phyloP scores from a whole-genome alignment of 2,797 vertebrate species.

The Neopelma chrysocephalum region DNA sequence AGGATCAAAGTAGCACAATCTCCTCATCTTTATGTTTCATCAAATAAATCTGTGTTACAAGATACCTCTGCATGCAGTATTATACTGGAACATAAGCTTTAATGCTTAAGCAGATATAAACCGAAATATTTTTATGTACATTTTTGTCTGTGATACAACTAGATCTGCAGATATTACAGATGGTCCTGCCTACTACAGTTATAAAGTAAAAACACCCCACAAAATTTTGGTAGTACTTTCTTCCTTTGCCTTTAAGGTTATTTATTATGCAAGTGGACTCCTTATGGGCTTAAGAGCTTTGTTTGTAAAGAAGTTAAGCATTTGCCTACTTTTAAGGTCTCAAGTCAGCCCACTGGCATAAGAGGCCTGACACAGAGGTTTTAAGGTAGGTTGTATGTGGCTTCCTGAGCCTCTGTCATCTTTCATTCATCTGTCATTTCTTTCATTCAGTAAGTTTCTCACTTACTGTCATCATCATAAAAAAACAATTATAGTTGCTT shows the following conservation, averaged over 20 bases:
- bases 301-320: not conserved
- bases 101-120: not conserved
- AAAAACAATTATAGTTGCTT: not conserved
- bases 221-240: not conserved
- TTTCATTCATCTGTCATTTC: not conserved
- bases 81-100: not conserved
- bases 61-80: not conserved
- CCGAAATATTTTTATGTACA: not conserved
- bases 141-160: not conserved
- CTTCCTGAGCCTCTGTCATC: not conserved
- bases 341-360: not conserved
- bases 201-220: not conserved
- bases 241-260: not conserved
- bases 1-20: not conserved
- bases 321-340: not conserved
- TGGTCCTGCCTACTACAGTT: not conserved
- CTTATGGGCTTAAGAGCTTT: not conserved
- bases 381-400: not conserved
- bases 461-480: not conserved
- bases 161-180: not conserved
- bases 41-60: not conserved
- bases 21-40: not conserved
- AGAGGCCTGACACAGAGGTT: not conserved
- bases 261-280: not conserved
- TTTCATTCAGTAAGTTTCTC: too few relatives aligned